Evolutionary conservation across 2,113 vertebrate species (phyloP).

Genomic region (Syrrhaptes paradoxus): DNA sequence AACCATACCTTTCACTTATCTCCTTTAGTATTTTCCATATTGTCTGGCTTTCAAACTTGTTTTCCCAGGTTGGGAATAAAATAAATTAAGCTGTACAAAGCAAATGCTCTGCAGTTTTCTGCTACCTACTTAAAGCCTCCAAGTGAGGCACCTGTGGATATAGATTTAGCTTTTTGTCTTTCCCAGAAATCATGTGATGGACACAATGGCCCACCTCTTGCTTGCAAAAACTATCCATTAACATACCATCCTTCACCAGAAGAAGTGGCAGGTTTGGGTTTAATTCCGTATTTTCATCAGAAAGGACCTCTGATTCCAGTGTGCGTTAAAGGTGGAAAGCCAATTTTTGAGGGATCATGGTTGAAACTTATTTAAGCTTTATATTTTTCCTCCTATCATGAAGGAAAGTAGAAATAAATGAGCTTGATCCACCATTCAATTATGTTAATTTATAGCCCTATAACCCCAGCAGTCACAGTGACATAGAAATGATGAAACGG

Average conservation of each 20-base stretch:
- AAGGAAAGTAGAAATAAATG: conserved; percentile 28
- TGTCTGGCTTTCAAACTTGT: background rate
- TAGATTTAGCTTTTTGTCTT: background rate
- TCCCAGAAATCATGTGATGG: background rate
- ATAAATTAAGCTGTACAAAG: background rate
- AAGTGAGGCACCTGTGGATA: background rate
- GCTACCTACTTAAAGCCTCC: background rate
- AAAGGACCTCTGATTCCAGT: background rate
- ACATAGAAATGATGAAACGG: conserved; percentile 36
- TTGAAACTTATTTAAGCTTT: background rate
- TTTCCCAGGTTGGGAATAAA: background rate
- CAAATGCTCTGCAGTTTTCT: background rate
- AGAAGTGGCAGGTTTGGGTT: background rate
- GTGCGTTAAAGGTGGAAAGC: background rate
- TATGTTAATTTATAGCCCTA: conserved; percentile 47
- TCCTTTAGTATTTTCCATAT: background rate
- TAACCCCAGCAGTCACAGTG: conserved; percentile 33
- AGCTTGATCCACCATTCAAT: conserved; percentile 26
- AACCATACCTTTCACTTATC: background rate
- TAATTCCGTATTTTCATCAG: conserved; percentile 25
- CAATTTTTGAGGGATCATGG: background rate
- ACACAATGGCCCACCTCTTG: background rate
- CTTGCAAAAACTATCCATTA: conserved; percentile 17
- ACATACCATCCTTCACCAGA: background rate
- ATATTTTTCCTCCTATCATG: background rate